Conservation (phyloP, 2,888 invertebrate species). For the Cataglyphis livida region DNA sequence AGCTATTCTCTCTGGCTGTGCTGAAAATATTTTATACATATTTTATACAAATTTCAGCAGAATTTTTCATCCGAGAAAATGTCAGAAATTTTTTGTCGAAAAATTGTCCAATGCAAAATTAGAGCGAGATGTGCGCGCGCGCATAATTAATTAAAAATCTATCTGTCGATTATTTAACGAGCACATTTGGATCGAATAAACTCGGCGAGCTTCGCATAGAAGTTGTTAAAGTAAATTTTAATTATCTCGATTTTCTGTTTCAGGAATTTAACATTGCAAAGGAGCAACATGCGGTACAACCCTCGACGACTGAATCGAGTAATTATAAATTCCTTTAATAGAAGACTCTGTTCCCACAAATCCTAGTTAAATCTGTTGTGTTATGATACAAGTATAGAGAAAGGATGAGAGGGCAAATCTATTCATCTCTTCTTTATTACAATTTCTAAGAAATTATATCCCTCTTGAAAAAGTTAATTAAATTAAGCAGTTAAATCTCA, state of each 20-base stretch:
- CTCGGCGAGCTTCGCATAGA: not conserved
- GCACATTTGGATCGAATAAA: slow-evolving; percentile 14
- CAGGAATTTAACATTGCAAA: slow-evolving; percentile 90
- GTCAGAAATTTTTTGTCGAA: slow-evolving; percentile 34
- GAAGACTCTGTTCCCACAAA: not conserved
- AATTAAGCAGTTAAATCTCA: not conserved
- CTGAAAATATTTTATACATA: not conserved
- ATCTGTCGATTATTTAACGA: not conserved
- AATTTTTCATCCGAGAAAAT: slow-evolving; percentile 18
- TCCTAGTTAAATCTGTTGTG: not conserved
- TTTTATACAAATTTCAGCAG: slow-evolving; percentile 10
- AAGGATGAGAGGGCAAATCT: not conserved
- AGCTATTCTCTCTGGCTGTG: not conserved
- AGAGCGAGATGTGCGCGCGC: not conserved
- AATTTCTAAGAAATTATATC: not conserved
- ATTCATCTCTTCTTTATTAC: too few species aligned
- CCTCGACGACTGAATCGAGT: slow-evolving; percentile 83
- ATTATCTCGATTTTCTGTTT: slow-evolving; percentile 64
- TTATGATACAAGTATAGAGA: not conserved
- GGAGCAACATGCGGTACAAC: slow-evolving; percentile 89
- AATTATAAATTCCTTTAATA: slow-evolving; percentile 37
- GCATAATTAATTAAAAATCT: slow-evolving; percentile 37
- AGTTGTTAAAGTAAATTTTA: slow-evolving; percentile 22
- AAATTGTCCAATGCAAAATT: slow-evolving; percentile 1
- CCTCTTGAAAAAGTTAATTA: not conserved